phyloP scores from a whole-genome alignment of 2,113 vertebrate genomes.

The Macaca nemestrina region DNA sequence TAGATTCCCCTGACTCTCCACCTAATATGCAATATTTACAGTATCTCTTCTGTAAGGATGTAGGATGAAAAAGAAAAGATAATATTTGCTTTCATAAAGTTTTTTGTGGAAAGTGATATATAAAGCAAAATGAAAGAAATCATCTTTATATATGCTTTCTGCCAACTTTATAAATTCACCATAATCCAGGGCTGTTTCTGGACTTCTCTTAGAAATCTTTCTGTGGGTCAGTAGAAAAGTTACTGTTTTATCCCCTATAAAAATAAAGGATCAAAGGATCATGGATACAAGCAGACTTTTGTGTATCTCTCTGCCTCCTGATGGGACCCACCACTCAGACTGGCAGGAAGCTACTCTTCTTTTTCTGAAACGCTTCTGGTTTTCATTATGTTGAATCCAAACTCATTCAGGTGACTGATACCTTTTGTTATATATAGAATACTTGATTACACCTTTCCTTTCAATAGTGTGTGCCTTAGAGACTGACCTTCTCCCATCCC shows the following conservation, averaged over 20 bases:
- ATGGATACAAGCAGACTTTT: constrained; percentile 57
- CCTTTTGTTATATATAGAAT: neutral
- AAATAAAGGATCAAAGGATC: constrained; percentile 70
- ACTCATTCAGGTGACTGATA: neutral
- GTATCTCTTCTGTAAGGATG: neutral
- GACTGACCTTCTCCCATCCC: neutral
- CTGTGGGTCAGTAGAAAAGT: constrained; percentile 54
- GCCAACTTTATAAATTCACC: constrained; percentile 59
- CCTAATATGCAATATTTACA: neutral
- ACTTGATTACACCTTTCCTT: neutral
- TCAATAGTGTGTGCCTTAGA: neutral
- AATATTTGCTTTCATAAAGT: neutral
- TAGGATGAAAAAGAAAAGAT: neutral
- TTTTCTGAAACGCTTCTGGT: constrained; percentile 13
- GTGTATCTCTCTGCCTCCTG: constrained; percentile 26
- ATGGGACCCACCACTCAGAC: constrained; percentile 1
- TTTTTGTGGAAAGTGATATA: constrained; percentile 32
- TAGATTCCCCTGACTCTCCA: neutral
- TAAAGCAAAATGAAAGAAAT: constrained; percentile 43
- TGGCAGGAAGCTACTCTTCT: neutral
- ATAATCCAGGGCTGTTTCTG: constrained; percentile 55
- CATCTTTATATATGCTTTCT: constrained; percentile 44
- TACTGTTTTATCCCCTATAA: constrained; percentile 62
- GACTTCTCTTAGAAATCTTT: constrained; percentile 53
- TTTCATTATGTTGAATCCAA: constrained; percentile 35